Evolutionary conservation across 2,797 vertebrate genomes (phyloP).

Genomic region (Macropus fuliginosus): DNA sequence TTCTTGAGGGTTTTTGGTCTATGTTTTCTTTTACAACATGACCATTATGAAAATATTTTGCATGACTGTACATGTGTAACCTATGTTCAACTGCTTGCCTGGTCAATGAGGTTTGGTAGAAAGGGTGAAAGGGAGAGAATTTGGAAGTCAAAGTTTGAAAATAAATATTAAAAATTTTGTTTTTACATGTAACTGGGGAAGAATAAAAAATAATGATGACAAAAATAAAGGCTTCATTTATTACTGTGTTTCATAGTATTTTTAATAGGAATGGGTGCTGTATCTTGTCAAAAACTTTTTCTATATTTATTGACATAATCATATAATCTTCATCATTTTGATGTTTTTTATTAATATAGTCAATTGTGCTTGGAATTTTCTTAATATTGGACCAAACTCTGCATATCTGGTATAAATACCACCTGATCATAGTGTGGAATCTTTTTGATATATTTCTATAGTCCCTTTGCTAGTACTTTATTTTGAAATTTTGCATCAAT

Average conservation of each 20-base stretch:
- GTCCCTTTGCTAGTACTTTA: not conserved
- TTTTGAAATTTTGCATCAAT: not conserved
- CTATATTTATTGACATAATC: not conserved
- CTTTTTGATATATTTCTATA: not conserved
- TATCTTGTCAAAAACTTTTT: not conserved
- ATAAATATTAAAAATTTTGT: no score
- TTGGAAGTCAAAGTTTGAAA: no score
- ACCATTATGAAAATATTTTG: no score
- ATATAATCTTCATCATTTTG: not conserved
- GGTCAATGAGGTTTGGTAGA: no score
- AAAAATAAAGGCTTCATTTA: not conserved
- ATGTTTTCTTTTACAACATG: no score
- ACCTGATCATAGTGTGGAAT: not conserved
- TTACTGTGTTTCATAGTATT: not conserved
- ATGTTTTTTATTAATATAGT: not conserved
- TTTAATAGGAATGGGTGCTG: not conserved
- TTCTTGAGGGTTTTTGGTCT: no score
- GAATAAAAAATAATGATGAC: no score
- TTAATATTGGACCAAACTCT: not conserved
- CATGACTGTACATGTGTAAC: no score
- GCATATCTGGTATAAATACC: not conserved
- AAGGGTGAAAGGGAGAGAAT: no score
- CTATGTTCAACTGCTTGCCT: no score
- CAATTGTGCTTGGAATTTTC: not conserved
- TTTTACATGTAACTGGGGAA: no score